Evolutionary conservation across 2,888 invertebrate genomes (phyloP).

Genomic region (Cabera pusaria): DNA sequence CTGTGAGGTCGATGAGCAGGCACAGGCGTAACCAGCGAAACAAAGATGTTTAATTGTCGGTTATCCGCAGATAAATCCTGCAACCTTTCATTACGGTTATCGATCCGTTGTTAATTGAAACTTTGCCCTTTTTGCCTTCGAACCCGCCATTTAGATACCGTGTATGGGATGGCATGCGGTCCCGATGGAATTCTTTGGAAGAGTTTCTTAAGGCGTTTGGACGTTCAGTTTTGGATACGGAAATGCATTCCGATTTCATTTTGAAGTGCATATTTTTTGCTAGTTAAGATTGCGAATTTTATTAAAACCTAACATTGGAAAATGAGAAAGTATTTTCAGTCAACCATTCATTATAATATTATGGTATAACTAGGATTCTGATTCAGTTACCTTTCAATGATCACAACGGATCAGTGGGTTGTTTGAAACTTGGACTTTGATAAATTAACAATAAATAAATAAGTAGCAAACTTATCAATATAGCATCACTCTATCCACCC

Average conservation of each 20-base stretch:
- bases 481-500: not conserved
- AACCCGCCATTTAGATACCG: conserved; percentile 15
- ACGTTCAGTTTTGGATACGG: too few relatives aligned
- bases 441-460: not conserved
- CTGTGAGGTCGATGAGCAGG: conserved; percentile 43
- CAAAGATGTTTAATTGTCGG: conserved; percentile 80
- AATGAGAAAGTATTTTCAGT: too few relatives aligned
- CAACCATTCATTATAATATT: too few relatives aligned
- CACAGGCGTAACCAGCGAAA: conserved; percentile 49
- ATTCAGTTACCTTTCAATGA: too few relatives aligned
- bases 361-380: too few relatives aligned
- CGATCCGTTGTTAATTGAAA: conserved; percentile 79
- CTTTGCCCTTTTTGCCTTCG: conserved; percentile 53
- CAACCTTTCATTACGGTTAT: conserved; percentile 76
- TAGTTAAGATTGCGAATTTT: too few relatives aligned
- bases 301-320: too few relatives aligned
- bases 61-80: conserved; percentile 72
- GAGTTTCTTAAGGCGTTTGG: conserved; percentile 1
- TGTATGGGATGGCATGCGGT: conserved; percentile 4
- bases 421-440: too few relatives aligned
- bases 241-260: too few relatives aligned
- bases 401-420: too few relatives aligned
- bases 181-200: not conserved
- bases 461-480: not conserved
- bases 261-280: too few relatives aligned